Base-by-base conservation (phyloP, 1,140 invertebrate species). In the Drosophila hydei region DNA sequence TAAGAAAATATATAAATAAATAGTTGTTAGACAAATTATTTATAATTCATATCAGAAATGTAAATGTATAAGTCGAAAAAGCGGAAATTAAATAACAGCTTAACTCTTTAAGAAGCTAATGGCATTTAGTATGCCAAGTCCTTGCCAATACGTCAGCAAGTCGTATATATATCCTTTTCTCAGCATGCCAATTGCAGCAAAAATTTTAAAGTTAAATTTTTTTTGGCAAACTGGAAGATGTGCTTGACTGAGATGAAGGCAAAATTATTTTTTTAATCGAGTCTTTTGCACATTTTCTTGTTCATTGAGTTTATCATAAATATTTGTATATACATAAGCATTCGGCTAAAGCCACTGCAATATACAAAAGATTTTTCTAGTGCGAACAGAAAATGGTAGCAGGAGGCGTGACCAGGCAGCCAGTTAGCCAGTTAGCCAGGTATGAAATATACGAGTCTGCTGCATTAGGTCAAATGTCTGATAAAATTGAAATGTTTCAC, bases 401-500 rank as follows among this genome's bases (percentile, higher is more conserved):
- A 38, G 33, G 0, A 50, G 43, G 19, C 8, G 40, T 0, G 14
- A 16, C 9, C n/a, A 14, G 14, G 7, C 18, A 14, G 25, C 8
- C n/a, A 62, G 36, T 3, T 18, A 19, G n/a, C n/a, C 27, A 50
- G 4, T 23, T 61, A 19, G 18, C 1, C 38, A 27, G n/a, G 6
- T 45, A 14, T 33, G 11, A 19, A 45, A 14, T 42, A 2, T 36
- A 18, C 25, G 51, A 42, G 38, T 60, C 6, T 33, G 54, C 45
- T 60, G 33, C 72, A 81, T 70, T 73, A 70, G 64, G 69, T 76
- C 52, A 73, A 58, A 25, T 69, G 50, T 33, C 61, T 56, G 70
- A 69, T 80, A 62, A 67, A 74, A 68, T 67, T 68, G 54, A 79
- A 75, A 69, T 62, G 48, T 75, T 71, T 68, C 45, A 38, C 67